Percentiles rank a stretch among this genome's conserved stretches.
Conservation (phyloP, 2,113 vertebrate species). For the Bolborhynchus lineola region DNA sequence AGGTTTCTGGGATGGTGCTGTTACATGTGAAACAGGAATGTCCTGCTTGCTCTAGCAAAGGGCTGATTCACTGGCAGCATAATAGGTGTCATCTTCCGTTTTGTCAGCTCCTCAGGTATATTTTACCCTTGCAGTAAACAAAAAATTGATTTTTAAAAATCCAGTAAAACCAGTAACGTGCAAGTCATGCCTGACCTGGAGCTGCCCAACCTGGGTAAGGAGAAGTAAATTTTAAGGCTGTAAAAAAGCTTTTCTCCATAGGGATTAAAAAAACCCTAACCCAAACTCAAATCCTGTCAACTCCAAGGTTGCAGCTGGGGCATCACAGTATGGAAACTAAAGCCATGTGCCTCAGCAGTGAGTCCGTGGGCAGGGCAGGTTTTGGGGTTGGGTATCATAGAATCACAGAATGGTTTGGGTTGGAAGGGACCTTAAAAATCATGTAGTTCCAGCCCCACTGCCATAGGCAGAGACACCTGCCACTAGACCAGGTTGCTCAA, state of each 20-base stretch:
- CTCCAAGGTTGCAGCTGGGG: background rate
- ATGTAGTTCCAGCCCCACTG: background rate
- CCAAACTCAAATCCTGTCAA: background rate
- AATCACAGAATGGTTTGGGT: background rate
- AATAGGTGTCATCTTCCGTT: constrained; percentile 43
- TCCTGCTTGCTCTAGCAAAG: constrained; percentile 27
- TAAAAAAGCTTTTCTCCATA: background rate
- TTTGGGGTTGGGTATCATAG: background rate
- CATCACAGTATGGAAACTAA: background rate
- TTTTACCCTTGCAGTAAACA: constrained; percentile 43
- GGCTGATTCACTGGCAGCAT: constrained; percentile 28
- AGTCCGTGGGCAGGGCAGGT: background rate
- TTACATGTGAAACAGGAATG: constrained; percentile 37
- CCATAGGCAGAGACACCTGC: background rate
- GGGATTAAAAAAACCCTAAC: too few species aligned
- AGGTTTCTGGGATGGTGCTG: constrained; percentile 15
- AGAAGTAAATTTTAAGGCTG: background rate
- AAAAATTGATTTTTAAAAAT: constrained; percentile 33
- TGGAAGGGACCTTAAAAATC: background rate
- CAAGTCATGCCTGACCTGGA: background rate
- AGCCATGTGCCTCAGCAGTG: fast-evolving
- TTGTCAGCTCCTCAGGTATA: constrained; percentile 23
- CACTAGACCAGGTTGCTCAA: background rate
- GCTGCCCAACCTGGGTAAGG: background rate
- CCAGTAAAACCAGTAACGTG: constrained; percentile 42